phyloP scores from a whole-genome alignment of 2,888 invertebrate genomes.

The Acleris sparsana region DNA sequence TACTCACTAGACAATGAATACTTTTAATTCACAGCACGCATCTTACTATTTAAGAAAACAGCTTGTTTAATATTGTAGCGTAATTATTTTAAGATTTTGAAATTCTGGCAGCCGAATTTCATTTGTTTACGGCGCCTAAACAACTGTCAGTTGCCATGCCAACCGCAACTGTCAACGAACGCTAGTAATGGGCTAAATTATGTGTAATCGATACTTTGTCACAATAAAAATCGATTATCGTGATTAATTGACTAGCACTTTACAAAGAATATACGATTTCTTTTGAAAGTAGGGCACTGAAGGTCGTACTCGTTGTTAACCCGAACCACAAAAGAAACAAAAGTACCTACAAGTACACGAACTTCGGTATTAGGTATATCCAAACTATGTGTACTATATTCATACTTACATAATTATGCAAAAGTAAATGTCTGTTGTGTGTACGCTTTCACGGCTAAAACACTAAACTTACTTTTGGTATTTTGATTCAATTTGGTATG shows the following conservation, averaged over 20 bases:
- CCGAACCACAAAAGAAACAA: too few relatives aligned
- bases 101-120: slow-evolving; percentile 63
- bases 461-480: too few relatives aligned
- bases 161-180: slow-evolving; percentile 69
- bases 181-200: slow-evolving; percentile 53
- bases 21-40: slow-evolving; percentile 52
- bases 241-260: slow-evolving; percentile 26
- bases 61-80: slow-evolving; percentile 45
- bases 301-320: slow-evolving; percentile 7
- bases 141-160: slow-evolving; percentile 66
- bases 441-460: too few relatives aligned
- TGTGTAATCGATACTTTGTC: slow-evolving; percentile 61
- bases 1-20: slow-evolving; percentile 56
- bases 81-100: slow-evolving; percentile 56
- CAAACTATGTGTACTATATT: too few relatives aligned
- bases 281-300: slow-evolving; percentile 24
- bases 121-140: slow-evolving; percentile 78
- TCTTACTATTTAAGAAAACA: slow-evolving; percentile 47
- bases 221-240: slow-evolving; percentile 28
- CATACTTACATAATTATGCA: too few relatives aligned
- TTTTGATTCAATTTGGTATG: too few relatives aligned
- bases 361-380: neutral
- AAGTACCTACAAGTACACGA: neutral
- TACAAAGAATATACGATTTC: slow-evolving; percentile 12
- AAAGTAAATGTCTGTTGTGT: too few relatives aligned